Evolutionary conservation across 2,888 invertebrate genomes (phyloP), one percentile per base, ranked within the genome.

Genomic region (Carcina quercana): DNA sequence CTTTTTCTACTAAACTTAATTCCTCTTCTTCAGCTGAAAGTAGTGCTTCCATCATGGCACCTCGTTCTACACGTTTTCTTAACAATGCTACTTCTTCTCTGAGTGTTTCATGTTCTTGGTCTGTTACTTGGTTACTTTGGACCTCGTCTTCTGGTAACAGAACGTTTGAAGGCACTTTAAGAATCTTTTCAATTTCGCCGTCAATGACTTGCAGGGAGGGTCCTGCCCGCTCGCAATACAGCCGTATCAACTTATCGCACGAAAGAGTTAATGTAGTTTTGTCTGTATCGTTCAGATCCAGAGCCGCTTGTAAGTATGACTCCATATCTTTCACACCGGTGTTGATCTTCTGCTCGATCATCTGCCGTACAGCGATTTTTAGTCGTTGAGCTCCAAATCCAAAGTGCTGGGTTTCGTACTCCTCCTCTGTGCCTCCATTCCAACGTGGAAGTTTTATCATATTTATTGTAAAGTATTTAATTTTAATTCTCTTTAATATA

Each of bases 321-420:
- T 82, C 75, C 74, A 80, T 75, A 28, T 71, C 72, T 38, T 73
- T 78, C 0, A 82, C 62, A 10, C 72, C 69, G 5, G 56, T 60
- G 26, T 57, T 66, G 32, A 85, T 71, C 60, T 82, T 82, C 34
- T 79, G 68, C 47, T 80, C 73, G 2, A 82, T 63, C 76, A 85
- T 76, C 60, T 75, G 66, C 10, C 80, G 64, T 15, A 83, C 59
- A 2, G 84, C 64, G 27, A 80, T 75, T 70, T 80, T 74, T 1
- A 85, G 50, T 7, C 75, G 61, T 50, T 82, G 82, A 3, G 76
- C 53, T 12, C 84, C 84, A 41, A 84, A 85, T 28, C 83, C 80
- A 31, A 82, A 84, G 42, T 73, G 75, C 43, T 85, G 82, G 0
- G 82, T 82, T 50, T 82, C 78, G 41, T 83, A 83, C 59, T 85